Percentiles rank a stretch among this genome's conserved stretches.
Evolutionary conservation across 2,888 invertebrate genomes (phyloP).

Genomic region (Aplocera efformata): DNA sequence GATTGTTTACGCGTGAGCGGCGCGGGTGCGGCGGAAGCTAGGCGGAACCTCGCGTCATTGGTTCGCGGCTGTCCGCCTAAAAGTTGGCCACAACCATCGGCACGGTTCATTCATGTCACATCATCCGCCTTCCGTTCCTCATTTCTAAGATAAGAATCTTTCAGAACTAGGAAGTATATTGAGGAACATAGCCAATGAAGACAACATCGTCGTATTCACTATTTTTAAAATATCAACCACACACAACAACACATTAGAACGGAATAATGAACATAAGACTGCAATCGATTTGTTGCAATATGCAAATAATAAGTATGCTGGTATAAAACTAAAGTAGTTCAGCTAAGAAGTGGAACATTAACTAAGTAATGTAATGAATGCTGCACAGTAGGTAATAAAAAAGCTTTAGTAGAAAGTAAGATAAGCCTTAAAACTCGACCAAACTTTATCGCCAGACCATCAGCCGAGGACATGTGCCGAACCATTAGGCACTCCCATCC

Average conservation of each 20-base stretch:
- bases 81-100: slow-evolving; percentile 53
- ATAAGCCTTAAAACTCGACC: slow-evolving; percentile 18
- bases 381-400: too few species aligned
- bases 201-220: background rate
- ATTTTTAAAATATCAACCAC: background rate
- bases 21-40: slow-evolving; percentile 58
- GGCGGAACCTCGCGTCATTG: slow-evolving; percentile 76
- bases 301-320: too few species aligned
- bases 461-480: slow-evolving; percentile 49
- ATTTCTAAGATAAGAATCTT: slow-evolving; percentile 44
- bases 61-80: slow-evolving; percentile 50
- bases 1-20: slow-evolving; percentile 67
- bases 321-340: too few species aligned
- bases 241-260: background rate
- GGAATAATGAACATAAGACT: background rate
- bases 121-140: slow-evolving; percentile 42
- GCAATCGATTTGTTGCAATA: background rate
- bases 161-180: slow-evolving; percentile 16
- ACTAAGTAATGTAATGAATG: too few species aligned
- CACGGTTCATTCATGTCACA: slow-evolving; percentile 59
- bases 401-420: slow-evolving; percentile 18
- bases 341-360: too few species aligned
- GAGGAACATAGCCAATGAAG: background rate
- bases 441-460: slow-evolving; percentile 44
- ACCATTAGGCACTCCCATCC: slow-evolving; percentile 74